Evolutionary conservation across 2,888 invertebrate genomes (phyloP).

Genomic region (Acrocera orbiculus): DNA sequence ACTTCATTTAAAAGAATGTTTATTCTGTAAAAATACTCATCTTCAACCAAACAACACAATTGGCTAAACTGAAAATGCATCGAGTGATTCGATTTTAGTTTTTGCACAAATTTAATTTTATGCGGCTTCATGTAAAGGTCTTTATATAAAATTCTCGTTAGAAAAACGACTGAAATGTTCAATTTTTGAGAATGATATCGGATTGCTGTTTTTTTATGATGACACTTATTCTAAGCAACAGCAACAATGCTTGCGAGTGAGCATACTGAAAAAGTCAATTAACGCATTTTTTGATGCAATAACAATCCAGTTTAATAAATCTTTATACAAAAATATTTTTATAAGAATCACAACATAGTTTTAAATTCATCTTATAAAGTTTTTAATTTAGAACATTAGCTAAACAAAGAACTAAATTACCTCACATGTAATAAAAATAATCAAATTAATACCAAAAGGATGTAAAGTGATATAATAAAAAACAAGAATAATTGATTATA

Average conservation of each 20-base stretch:
- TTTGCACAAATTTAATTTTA: not conserved
- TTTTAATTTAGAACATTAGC: no score
- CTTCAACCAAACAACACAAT: not conserved
- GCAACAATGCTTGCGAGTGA: not conserved
- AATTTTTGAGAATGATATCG: not conserved
- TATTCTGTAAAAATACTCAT: not conserved
- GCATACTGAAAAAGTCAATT: no score
- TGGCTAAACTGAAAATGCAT: not conserved
- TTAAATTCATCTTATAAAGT: no score
- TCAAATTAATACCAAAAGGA: no score
- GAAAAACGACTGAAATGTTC: not conserved
- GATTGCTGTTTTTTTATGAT: not conserved
- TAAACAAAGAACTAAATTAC: no score
- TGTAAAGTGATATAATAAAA: no score
- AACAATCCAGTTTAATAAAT: no score
- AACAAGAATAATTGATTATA: no score
- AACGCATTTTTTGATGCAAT: no score
- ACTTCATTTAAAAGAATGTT: not conserved
- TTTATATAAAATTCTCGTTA: not conserved
- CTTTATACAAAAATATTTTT: no score
- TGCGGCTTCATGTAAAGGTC: not conserved
- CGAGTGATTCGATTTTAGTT: not conserved
- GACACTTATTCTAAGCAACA: not conserved
- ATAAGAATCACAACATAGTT: no score
- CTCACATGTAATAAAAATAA: no score